Base-by-base conservation (phyloP, 1,140 invertebrate genomes). In the Diprion similis region DNA sequence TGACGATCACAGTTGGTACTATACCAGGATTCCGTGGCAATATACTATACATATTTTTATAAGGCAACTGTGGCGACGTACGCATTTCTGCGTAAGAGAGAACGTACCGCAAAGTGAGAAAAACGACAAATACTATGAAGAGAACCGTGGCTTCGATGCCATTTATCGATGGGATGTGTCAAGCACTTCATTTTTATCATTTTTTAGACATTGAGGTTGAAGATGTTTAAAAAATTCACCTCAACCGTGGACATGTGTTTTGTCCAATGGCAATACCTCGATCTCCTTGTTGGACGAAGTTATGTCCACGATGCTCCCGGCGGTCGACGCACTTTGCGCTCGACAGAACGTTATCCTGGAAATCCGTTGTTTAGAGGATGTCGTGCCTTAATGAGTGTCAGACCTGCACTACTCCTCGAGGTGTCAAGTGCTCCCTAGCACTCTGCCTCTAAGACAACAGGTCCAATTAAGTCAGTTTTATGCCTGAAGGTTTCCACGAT, bases 151-250 rank as follows among this genome's bases (percentile, higher is more conserved):
- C 73, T 70, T 18, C 48, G 46, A 48, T 46, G 66, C 24, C 68
- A 78, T 73, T 75, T 67, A 76, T 75, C 72, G 69, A 66, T 72
- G 75, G 74, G 76, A 77, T 76, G 74, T 64, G 73, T 78, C 71
- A 13, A 15, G 51, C 51, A 17, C n/a, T 17, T 59, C 9, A 17
- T 59, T 15, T 59, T 17, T 59, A 37, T 3, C 24, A 1, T 37
- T 37, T 37, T 37, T 37, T 6, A 37, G 24, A 37, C 6, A 6
- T 37, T 37, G 2, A 6, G 6, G 24, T 37, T 37, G 51, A 17
- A 59, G n/a, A 59, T 15, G 9, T 59, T 17, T 37, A 0, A 13
- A 15, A 13, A 17, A 59, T 59, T 6, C 11, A 59, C 51, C 51
- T 59, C 3, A 13, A 59, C 51, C 11, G 9, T 37, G 24, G 51